phyloP scores from a whole-genome alignment of 2,797 vertebrate species.

The Triplophysa bombifrons region DNA sequence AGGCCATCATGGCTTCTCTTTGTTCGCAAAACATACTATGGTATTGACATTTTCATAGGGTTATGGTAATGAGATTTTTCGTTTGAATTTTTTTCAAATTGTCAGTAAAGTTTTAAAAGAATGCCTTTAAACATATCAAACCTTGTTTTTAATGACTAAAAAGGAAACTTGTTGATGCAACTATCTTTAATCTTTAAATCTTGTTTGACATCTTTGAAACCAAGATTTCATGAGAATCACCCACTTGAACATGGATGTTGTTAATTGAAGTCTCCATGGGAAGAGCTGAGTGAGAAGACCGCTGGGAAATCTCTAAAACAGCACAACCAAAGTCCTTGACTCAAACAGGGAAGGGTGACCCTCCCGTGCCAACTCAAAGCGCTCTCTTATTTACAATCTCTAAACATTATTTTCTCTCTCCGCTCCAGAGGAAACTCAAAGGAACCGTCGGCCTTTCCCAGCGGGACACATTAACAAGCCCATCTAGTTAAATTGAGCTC shows the following conservation, averaged over 20 bases:
- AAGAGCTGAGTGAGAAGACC: background rate
- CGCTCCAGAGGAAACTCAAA: constrained; percentile 60
- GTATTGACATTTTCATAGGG: too few relatives aligned
- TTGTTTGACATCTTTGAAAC: too few relatives aligned
- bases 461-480: constrained; percentile 84
- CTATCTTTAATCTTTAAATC: too few relatives aligned
- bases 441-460: constrained; percentile 64
- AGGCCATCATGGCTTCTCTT: too few relatives aligned
- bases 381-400: constrained; percentile 58
- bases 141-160: too few relatives aligned
- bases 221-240: too few relatives aligned
- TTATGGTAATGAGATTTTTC: too few relatives aligned
- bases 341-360: constrained; percentile 17
- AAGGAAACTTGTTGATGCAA: too few relatives aligned
- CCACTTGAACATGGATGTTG: background rate
- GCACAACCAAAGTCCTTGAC: constrained; percentile 8
- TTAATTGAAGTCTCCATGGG: constrained; percentile 4
- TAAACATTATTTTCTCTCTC: constrained; percentile 57
- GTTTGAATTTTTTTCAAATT: too few relatives aligned
- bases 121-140: too few relatives aligned
- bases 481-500: constrained; percentile 85
- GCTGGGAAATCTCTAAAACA: background rate
- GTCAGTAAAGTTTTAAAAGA: too few relatives aligned
- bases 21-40: too few relatives aligned
- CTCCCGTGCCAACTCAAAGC: constrained; percentile 39